Evolutionary conservation across 2,888 invertebrate genomes (phyloP), one percentile per base, ranked within the genome.

Genomic region (Dione juno): DNA sequence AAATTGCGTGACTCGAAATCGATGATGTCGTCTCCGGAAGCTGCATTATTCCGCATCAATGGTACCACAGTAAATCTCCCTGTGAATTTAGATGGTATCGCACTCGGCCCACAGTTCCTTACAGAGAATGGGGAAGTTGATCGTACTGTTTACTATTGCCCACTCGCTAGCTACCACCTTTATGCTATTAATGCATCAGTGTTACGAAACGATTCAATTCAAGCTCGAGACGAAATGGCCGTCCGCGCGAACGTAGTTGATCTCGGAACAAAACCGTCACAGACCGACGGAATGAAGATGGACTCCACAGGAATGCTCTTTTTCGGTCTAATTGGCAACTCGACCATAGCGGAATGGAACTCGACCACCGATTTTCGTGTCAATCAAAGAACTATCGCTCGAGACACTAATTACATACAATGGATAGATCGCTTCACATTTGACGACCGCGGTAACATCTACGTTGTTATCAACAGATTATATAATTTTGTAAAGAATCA

Each of bases 261-360:
- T 74, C 84, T 95, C 52, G 96, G 96, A 0, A 79, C 86, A 0
- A 96, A 96, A 81, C 84, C 92, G 0, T 96, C 96, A 0, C 95
- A 96, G 83, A 95, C 95, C 0, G 96, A 95, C 78, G 96, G 96
- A 0, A 96, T 97, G 95, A 94, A 95, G 72, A 96, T 96, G 95
- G 96, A 96, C 77, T 94, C 95, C 16, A 88, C 90, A 19, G 96
- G 96, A 3, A 84, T 94, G 7, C 89, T 97, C 11, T 96, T 96
- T 87, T 96, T 94, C 83, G 96, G 96, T 53, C 90, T 96, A 37
- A 84, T 96, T 67, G 94, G 94, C 65, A 95, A 95, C 78, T 95
- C 95, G 74, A 95, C 95, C 28, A 94, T 97, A 63, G 95, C 95
- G 14, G 94, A 94, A 86, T 96, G 96, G 96, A 95, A 96, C 83